phyloP scores from a whole-genome alignment of 2,797 vertebrate species.

The Chelmon rostratus region DNA sequence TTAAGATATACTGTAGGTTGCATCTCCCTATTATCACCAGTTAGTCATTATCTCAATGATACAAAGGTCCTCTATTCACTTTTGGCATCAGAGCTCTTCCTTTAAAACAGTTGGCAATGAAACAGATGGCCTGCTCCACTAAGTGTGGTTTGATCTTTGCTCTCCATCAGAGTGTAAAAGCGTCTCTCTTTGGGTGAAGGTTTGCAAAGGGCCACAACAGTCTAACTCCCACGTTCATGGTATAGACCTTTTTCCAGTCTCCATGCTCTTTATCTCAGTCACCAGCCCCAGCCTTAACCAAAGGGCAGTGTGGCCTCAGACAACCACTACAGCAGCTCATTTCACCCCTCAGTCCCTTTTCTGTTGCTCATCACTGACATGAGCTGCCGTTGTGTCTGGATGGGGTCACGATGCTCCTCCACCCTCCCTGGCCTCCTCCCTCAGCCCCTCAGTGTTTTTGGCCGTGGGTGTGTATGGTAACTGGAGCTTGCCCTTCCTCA shows the following conservation, averaged over 20 bases:
- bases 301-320: background rate
- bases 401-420: conserved; percentile 19
- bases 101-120: background rate
- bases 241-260: background rate
- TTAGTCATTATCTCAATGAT: background rate
- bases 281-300: background rate
- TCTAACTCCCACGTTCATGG: background rate
- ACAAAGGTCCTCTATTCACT: too few relatives aligned
- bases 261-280: background rate
- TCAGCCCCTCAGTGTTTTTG: conserved; percentile 37
- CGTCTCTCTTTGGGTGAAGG: background rate
- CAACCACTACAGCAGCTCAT: conserved; percentile 19
- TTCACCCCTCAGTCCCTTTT: background rate
- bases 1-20: background rate
- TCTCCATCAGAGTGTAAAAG: background rate
- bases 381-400: conserved; percentile 21
- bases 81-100: background rate
- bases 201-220: background rate
- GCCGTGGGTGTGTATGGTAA: conserved; percentile 78
- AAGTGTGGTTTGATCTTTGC: background rate
- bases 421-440: conserved; percentile 14
- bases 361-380: background rate
- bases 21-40: background rate
- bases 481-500: conserved; percentile 84
- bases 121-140: background rate